Evolutionary conservation across 2,113 vertebrate genomes (phyloP).

Genomic region (Cichladusa arquata): DNA sequence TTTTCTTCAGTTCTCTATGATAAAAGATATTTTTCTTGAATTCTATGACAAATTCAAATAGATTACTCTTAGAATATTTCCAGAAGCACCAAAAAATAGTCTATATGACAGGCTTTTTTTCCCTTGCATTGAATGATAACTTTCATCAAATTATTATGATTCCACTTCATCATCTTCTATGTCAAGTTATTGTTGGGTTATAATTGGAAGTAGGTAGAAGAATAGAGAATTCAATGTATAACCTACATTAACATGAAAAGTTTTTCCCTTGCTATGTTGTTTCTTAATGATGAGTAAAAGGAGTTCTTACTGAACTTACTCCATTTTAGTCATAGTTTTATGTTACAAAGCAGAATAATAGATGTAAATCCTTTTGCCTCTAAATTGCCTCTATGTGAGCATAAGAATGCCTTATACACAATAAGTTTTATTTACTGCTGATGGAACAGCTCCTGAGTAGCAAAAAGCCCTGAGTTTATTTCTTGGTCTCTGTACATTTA

Average conservation of each 20-base stretch:
- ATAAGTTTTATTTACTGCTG: not conserved
- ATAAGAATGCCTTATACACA: not conserved
- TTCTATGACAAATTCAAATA: not conserved
- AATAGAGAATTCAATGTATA: not conserved
- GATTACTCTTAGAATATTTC: not conserved
- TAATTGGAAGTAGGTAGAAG: not conserved
- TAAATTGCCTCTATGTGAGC: not conserved
- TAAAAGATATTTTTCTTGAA: not conserved
- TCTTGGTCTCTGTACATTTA: not conserved
- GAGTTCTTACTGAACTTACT: not conserved
- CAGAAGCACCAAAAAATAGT: not conserved
- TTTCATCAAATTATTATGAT: not conserved
- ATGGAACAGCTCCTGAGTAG: not conserved
- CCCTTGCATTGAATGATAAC: not conserved
- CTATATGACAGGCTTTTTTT: not conserved
- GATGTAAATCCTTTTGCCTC: not conserved
- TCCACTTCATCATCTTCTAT: not conserved
- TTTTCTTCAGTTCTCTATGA: not conserved
- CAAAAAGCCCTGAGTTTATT: not conserved
- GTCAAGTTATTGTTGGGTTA: not conserved
- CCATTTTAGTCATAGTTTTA: not conserved
- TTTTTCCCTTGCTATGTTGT: not conserved
- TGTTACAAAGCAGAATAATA: not conserved
- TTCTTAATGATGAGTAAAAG: not conserved
- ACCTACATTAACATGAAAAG: not conserved